Evolutionary conservation across 2,888 invertebrate genomes (phyloP), one percentile per base, ranked within the genome.

Genomic region (Drosophila subsilvestris): DNA sequence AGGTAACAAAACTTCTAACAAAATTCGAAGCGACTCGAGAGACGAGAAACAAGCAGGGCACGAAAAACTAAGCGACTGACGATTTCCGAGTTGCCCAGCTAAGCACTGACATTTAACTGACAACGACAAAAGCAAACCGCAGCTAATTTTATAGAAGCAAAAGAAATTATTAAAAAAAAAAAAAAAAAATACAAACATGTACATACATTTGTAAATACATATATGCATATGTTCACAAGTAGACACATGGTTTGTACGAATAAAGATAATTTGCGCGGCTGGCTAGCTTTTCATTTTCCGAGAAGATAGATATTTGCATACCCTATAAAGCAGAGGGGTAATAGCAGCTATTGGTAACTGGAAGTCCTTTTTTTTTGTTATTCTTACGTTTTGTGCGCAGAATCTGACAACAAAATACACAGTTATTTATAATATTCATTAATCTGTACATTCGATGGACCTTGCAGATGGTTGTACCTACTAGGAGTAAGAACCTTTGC

Each of bases 91-190:
- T 58, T 74, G 50, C 51, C 58, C 70, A 57, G 32, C 59, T 71
- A 71, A 76, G 51, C 61, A 68, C 70, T 56, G 59, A 55, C 80
- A 74, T 70, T 63, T 54, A 78, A 83, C 81, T 81, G 74, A 74
- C 76, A 59, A 66, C 58, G 76, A 84, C 80, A 60, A 71, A 80
- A 65, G 65, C 27, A 60, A 78, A 68, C 63, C 68, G 63, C 63
- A 56, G 53, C 55, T 54, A 57, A 75, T 45, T 57, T 68, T 61
- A 63, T 66, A 67, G 53, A 73, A 79, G 62, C 67, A 63, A 68
- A 55, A 63, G 44, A 63, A 71, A 70, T 57, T 65, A 63, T 77
- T 63, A 74, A 61, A 54, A 69, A 59, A 25, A 53, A 66, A 54
- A 72, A 65, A 45, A 60, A 44, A n/a, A 10, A 20, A 37, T 9